Evolutionary conservation across 2,797 vertebrate species (phyloP).

Genomic region (Gymnopithys bicolor): DNA sequence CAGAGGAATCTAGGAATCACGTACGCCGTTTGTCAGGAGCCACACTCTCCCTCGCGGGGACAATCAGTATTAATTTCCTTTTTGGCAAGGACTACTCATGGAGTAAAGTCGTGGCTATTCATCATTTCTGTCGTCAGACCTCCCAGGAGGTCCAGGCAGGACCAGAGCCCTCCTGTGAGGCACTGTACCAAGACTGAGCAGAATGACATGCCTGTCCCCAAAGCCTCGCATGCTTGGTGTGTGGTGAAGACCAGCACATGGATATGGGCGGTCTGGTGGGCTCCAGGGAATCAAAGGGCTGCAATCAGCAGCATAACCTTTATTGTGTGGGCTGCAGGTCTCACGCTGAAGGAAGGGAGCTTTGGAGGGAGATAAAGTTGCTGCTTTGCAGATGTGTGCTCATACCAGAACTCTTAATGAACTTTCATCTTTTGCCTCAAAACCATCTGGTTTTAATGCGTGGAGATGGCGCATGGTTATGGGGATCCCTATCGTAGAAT

Average conservation of each 20-base stretch:
- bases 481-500: neutral
- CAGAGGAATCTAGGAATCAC: neutral
- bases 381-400: constrained; percentile 31
- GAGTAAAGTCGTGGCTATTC: neutral
- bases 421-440: constrained; percentile 36
- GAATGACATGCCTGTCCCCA: neutral
- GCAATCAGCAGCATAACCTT: neutral
- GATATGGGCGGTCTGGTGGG: neutral
- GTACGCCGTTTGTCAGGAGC: neutral
- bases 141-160: neutral
- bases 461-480: neutral
- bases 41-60: neutral
- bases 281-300: neutral
- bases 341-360: neutral
- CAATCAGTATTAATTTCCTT: constrained; percentile 11
- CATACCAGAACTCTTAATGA: constrained; percentile 15
- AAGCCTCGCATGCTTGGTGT: neutral
- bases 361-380: constrained; percentile 47
- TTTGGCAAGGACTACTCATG: neutral
- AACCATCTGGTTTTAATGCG: constrained; percentile 33
- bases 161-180: neutral
- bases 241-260: neutral
- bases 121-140: neutral
- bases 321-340: neutral
- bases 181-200: neutral